These are phyloP conservation scores for Erythrocercus mccallii DNA, from an alignment of 2,113 vertebrate genomes.

Conservation along the genomic window DNA sequence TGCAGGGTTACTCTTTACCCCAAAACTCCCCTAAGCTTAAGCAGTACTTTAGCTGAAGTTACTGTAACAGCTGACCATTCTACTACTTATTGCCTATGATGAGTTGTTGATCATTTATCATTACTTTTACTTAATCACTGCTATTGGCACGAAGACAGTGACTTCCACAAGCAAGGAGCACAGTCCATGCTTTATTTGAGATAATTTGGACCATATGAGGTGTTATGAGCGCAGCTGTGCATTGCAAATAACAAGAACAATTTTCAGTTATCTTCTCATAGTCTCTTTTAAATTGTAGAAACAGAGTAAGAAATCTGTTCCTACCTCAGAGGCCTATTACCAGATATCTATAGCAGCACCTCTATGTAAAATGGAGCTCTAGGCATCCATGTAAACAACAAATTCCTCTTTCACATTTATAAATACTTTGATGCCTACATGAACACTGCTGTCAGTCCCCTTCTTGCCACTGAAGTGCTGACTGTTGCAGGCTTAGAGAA, in stretches of 20 bases:
- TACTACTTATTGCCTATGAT: not conserved
- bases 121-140: not conserved
- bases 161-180: not conserved
- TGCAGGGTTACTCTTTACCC: not conserved
- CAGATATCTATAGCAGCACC: not conserved
- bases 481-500: not conserved
- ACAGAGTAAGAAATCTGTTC: not conserved
- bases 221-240: not conserved
- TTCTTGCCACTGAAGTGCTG: too few species aligned
- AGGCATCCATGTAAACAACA: not conserved
- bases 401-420: slow-evolving; percentile 62
- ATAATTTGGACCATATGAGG: not conserved
- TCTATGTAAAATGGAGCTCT: not conserved
- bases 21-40: not conserved
- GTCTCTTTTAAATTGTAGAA: not conserved
- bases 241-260: not conserved
- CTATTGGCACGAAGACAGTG: not conserved
- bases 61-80: not conserved
- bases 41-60: not conserved
- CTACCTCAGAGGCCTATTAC: not conserved
- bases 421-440: slow-evolving; percentile 2
- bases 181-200: not conserved
- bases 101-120: not conserved
- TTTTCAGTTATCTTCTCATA: not conserved
- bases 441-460: slow-evolving; percentile 26